Evolutionary conservation across 2,113 vertebrate genomes (phyloP), one percentile per base, ranked within the genome.

Genomic region (Henicopernis longicauda): DNA sequence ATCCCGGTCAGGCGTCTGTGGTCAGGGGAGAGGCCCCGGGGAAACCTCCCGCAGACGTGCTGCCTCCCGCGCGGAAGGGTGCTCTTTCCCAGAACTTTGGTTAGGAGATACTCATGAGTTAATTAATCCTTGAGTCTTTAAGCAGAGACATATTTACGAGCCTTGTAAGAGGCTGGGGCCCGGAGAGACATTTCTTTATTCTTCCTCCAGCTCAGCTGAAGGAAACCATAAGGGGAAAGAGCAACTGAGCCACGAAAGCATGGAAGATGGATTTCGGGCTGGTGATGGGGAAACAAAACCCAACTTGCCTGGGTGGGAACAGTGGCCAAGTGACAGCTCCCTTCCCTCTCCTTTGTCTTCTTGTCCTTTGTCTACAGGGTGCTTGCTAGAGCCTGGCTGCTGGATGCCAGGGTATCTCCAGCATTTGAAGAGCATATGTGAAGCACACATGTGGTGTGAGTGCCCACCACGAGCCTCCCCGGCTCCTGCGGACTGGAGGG

Each of bases 131-230:
- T 79, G 94, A 87, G 65, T 92, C 95, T 94, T 96, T 96, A 97
- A 97, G 96, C 95, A 96, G 92, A 96, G 96, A 96, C 96, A 97
- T 94, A 98, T 97, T 98, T 96, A 98, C 97, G 96, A 97, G 93
- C 87, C 97, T 92, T 97, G 94, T 91, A 95, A 97, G 97, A 94
- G 95, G 92, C 96, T 95, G 95, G 92, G 96, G 95, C 96, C 97
- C 55, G 31, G 92, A 96, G 91, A 97, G 95, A 97, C 85, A 34
- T 96, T 95, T 94, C 96, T 98, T 97, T 97, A 95, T 98, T 97
- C 97, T 98, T 96, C 57, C 95, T 97, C 96, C 97, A 97, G 96
- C 96, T 87, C 95, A 95, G 96, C 95, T 97, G 97, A 98, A 97
- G 96, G 96, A 97, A 98, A 97, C 96, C 97, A 97, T 96, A 97